A percentile compares a stretch with the other conserved stretches of the same genome.
These are phyloP conservation scores for Carettochelys insculpta DNA, from an alignment of 2,113 vertebrate genomes.

Conservation along the genomic window DNA sequence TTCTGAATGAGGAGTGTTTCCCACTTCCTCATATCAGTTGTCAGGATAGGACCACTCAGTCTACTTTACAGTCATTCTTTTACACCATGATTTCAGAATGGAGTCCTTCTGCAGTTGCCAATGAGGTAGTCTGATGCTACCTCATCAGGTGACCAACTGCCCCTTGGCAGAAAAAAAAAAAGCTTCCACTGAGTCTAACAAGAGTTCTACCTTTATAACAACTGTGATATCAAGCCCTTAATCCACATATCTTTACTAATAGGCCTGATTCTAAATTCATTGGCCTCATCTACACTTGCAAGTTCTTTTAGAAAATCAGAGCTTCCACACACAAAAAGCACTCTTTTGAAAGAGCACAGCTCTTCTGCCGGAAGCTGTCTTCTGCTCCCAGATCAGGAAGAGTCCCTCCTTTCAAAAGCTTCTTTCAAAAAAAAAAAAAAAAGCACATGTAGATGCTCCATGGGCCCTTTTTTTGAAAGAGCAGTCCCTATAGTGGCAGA, in stretches of 20 bases:
- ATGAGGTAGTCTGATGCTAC: neutral
- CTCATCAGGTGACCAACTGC: fast-evolving
- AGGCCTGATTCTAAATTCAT: neutral
- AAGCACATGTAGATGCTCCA: no score
- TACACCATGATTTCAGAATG: neutral
- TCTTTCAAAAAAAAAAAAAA: no score
- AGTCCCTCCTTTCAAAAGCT: no score
- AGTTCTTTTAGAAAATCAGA: no score
- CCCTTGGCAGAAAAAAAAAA: no score
- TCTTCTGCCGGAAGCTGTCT: no score
- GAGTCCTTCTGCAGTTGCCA: neutral
- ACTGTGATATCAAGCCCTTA: neutral
- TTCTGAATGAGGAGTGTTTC: neutral
- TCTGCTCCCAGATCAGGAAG: no score
- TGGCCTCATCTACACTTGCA: no score
- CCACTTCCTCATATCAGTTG: fast-evolving
- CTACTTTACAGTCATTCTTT: neutral
- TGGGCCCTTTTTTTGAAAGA: no score
- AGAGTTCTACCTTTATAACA: neutral
- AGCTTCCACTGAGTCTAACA: neutral
- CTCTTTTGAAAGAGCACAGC: no score
- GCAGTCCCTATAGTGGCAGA: no score
- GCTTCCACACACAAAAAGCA: no score
- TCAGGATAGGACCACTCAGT: neutral
- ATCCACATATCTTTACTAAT: neutral